These are phyloP conservation scores for Poeciliopsis gracilis DNA, from an alignment of 2,797 vertebrate species.

Conservation along the genomic window DNA sequence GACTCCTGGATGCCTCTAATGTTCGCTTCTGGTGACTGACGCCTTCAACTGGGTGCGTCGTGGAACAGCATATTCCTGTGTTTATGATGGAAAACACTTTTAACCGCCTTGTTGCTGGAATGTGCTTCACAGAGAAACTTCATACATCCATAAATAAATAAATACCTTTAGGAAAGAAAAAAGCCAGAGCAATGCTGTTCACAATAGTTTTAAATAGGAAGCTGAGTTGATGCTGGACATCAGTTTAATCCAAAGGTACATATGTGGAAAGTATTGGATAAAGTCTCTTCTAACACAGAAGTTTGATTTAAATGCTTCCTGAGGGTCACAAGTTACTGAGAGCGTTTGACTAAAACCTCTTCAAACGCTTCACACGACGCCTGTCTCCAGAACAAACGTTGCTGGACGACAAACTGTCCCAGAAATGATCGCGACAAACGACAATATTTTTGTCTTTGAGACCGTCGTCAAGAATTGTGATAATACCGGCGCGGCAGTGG, in stretches of 20 bases:
- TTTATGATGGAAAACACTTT: too few species aligned
- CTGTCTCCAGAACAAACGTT: too few species aligned
- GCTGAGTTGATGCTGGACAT: not conserved
- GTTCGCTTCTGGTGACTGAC: not conserved
- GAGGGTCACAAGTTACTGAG: conserved; percentile 1
- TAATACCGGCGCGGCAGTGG: too few species aligned
- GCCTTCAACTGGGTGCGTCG: not conserved
- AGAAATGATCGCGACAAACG: too few species aligned
- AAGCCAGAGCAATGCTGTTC: not conserved
- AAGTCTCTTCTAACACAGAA: not conserved
- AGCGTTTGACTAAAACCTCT: conserved; percentile 6
- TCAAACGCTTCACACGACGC: too few species aligned
- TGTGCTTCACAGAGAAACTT: too few species aligned
- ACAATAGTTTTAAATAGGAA: not conserved
- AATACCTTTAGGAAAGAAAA: not conserved
- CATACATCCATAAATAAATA: too few species aligned
- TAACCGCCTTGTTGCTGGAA: not conserved
- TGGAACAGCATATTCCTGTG: not conserved
- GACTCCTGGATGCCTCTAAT: not conserved
- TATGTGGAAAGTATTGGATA: not conserved
- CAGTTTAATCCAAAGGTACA: not conserved
- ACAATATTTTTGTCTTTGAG: too few species aligned
- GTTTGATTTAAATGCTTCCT: not conserved
- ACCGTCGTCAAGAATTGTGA: too few species aligned
- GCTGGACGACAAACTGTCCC: too few species aligned